Percentiles rank a stretch among this genome's conserved stretches.
These are phyloP conservation scores for Pteronura brasiliensis DNA, from an alignment of 2,113 vertebrate species.

Conservation along the genomic window DNA sequence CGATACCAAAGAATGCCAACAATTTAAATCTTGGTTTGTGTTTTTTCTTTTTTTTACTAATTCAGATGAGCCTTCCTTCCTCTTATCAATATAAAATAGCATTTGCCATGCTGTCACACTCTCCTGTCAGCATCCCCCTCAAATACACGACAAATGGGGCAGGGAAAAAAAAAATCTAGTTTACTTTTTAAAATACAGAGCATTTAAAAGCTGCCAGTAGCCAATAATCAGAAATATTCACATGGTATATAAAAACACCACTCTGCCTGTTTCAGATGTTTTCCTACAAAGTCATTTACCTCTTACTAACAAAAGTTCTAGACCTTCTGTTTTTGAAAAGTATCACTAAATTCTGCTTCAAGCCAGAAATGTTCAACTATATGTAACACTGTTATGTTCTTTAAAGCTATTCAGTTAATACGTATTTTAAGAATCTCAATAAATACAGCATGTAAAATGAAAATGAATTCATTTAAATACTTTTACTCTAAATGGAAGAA, in stretches of 20 bases:
- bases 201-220: not conserved
- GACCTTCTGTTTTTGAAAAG: not conserved
- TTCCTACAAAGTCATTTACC: not conserved
- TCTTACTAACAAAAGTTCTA: constrained; percentile 6
- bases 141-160: not conserved
- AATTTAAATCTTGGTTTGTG: not conserved
- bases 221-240: not conserved
- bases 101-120: not conserved
- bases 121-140: not conserved
- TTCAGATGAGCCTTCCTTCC: constrained; percentile 73
- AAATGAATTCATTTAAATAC: constrained; percentile 16
- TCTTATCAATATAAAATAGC: not conserved
- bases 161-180: not conserved
- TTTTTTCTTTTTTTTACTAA: not conserved
- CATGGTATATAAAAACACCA: not conserved
- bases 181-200: not conserved
- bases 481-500: constrained; percentile 37
- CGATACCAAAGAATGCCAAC: not conserved
- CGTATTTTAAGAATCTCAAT: not conserved
- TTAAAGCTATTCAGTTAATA: not conserved
- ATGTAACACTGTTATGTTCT: constrained; percentile 22
- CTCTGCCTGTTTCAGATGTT: not conserved
- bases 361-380: not conserved
- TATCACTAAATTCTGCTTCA: constrained; percentile 10
- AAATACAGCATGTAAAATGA: constrained; percentile 33